Base-by-base conservation (phyloP, 2,797 vertebrate genomes). In the Chlorospingus semifuscus region DNA sequence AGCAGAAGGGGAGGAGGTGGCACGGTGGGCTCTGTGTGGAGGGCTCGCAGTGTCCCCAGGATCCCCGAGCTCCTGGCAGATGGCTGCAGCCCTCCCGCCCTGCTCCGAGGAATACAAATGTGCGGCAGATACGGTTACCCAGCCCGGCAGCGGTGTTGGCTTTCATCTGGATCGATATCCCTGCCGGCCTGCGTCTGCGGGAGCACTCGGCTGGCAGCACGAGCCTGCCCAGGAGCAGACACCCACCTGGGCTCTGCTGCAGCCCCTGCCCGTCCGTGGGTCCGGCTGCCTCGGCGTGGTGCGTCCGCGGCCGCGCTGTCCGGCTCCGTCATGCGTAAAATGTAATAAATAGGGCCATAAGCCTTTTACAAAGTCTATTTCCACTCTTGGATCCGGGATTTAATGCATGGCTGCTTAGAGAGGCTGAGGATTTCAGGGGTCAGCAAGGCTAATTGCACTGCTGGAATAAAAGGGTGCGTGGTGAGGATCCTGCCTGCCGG, bases 301-400 rank as follows among this genome's bases (percentile, higher is more conserved):
- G 92, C 95, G 26, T 42, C 75, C 3, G 87, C 80, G 93, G 90
- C 95, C 6, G 29, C 27, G 65, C 87, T 52, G 94, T 65, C 59
- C 44, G 90, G 83, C 95, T 92, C 91, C 19, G 3, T 97, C 95
- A 94, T 87, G 96, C 80, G 88, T 96, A 91, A 93, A 97, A 96
- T 96, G 97, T 96, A 97, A 97, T 97, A 97, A 97, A 96, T 97
- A 97, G 97, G 95, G 95, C 93, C 90, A 87, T 97, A 97, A 97
- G 96, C 96, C 95, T 97, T 97, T 97, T 96, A 97, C 94, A 84
- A 97, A 98, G 97, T 97, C 98, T 97, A 96, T 98, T 97, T 98
- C 96, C 96, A 97, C 96, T 96, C 96, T 90, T 96, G 97, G 96
- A 97, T 97, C 97, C 84, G 94, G 65, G 97, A 98, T 98, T 98